A percentile compares a stretch with the other conserved stretches of the same genome.
Evolutionary conservation across 2,888 invertebrate genomes (phyloP).

Genomic region (Lymantria dispar): DNA sequence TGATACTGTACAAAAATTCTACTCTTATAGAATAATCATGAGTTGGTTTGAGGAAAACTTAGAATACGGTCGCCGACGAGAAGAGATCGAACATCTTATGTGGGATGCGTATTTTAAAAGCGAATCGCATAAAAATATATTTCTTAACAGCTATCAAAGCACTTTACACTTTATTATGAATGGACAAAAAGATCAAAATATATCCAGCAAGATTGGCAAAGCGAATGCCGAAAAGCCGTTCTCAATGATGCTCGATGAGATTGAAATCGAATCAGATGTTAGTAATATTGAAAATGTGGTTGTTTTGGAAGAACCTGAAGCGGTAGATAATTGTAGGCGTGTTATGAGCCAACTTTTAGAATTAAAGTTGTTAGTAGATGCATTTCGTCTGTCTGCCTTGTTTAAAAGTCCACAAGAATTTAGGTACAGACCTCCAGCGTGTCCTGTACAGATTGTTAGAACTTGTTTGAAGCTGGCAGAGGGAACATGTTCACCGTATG

Average conservation of each 20-base stretch:
- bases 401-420: slow-evolving; percentile 74
- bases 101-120: slow-evolving; percentile 69
- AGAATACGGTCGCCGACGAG: slow-evolving; percentile 62
- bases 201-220: slow-evolving; percentile 53
- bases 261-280: slow-evolving; percentile 71
- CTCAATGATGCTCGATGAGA: slow-evolving; percentile 61
- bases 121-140: slow-evolving; percentile 47
- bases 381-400: slow-evolving; percentile 81
- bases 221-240: slow-evolving; percentile 60
- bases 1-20: slow-evolving; percentile 74
- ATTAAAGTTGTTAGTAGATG: slow-evolving; percentile 81
- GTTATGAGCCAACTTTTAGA: slow-evolving; percentile 81
- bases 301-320: slow-evolving; percentile 60
- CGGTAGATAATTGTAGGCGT: slow-evolving; percentile 66
- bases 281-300: slow-evolving; percentile 66
- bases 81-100: slow-evolving; percentile 73
- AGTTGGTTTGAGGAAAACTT: slow-evolving; percentile 72
- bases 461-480: slow-evolving; percentile 85
- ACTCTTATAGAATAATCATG: slow-evolving; percentile 71
- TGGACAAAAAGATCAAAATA: slow-evolving; percentile 58
- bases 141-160: slow-evolving; percentile 58
- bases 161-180: slow-evolving; percentile 63
- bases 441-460: slow-evolving; percentile 82
- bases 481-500: slow-evolving; percentile 82
- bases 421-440: slow-evolving; percentile 56